phyloP scores from a whole-genome alignment of 2,888 invertebrate species.

The Heteromurus nitidus region DNA sequence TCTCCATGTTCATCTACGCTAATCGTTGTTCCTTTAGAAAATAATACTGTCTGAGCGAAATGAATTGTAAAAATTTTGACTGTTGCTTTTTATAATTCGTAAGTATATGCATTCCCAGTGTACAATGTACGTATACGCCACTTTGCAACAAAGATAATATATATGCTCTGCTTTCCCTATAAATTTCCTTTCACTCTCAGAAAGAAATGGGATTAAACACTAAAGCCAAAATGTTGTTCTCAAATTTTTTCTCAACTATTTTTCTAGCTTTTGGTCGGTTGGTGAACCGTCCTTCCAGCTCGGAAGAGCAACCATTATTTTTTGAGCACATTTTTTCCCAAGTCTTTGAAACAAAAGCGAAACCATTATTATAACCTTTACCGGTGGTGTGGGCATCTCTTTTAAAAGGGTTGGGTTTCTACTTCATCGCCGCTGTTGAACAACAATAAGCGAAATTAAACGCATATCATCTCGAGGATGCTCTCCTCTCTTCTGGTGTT shows the following conservation, averaged over 20 bases:
- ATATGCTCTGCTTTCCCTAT: background rate
- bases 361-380: no score
- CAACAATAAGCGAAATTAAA: no score
- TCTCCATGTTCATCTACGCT: slow-evolving; percentile 16
- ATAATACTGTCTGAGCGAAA: no score
- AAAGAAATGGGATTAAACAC: slow-evolving; percentile 3
- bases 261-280: background rate
- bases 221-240: slow-evolving; percentile 2
- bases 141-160: no score
- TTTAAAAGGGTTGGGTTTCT: background rate
- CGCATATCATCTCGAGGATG: no score
- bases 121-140: no score
- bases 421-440: no score
- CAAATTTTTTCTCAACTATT: background rate
- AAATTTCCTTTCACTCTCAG: background rate
- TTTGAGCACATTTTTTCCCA: no score
- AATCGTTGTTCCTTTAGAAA: background rate
- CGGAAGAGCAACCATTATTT: slow-evolving; percentile 16
- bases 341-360: no score
- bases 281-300: background rate
- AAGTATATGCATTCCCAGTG: background rate
- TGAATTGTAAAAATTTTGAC: slow-evolving; percentile 7
- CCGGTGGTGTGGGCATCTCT: no score
- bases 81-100: slow-evolving; percentile 26
- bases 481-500: no score